Base-by-base conservation (phyloP, 2,888 invertebrate species). In the Philereme transversata region DNA sequence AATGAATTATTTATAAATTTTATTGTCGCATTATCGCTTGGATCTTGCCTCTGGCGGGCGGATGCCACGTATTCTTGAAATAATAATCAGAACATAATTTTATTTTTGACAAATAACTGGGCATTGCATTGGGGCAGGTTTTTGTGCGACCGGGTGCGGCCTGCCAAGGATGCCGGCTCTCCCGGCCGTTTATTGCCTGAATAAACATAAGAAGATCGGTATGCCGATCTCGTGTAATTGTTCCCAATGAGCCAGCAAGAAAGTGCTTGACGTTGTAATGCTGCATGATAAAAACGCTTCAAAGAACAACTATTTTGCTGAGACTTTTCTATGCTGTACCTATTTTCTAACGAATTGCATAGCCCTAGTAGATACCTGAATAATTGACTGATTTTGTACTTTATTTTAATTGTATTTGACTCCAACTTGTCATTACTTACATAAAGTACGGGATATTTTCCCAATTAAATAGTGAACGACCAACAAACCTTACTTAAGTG, bases 1-100 rank as follows among this genome's bases (percentile, higher is more conserved):
- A 83, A 90, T 92, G 89, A 91, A 92, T 91, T 88, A 92, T 92
- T 89, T 83, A 92, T 92, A 79, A 86, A 82, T 88, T 90, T 89
- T 90, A 91, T 90, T 91, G 91, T 90, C 82, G 84, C 80, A 83
- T 90, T 91, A 90, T 92, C 90, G 86, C 87, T 82, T 78, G 81
- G 75, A 90, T 89, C 89, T 81, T 74, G 65, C 81, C 72, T 72
- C 65, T 65, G 65, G 69, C 71, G 72, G 76, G 75, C 79, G 79
- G 83, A 81, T 82, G 72, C 77, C 78, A 76, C 81, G 75, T 75
- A 78, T 81, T 86, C 66, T 67, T 60, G 83, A 88, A 90, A 90
- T 87, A 89, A 89, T 90, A 88, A 90, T 90, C 90, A 82, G 82
- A 78, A 86, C 83, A 86, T 89, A 82, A 90, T 88, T 90, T 90